These are phyloP conservation scores for Cremastinae sp. DNA, from an alignment of 2,888 invertebrate genomes.

Conservation along the genomic window DNA sequence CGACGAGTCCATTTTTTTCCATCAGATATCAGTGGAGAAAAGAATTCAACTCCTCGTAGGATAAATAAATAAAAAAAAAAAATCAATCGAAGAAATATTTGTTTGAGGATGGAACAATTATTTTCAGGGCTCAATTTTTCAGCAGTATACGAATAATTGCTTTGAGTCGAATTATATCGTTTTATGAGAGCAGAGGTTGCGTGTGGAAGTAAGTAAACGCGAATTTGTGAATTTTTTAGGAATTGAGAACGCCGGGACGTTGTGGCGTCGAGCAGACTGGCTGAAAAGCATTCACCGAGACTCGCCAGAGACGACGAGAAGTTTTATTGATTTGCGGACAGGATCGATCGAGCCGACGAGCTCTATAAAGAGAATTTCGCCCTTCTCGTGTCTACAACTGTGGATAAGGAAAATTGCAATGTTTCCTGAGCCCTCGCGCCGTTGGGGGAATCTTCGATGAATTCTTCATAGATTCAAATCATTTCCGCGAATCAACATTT, in stretches of 20 bases:
- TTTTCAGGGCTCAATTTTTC: no score
- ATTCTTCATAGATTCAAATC: background rate
- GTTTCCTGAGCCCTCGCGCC: background rate
- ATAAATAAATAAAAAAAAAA: no score
- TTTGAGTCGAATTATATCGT: background rate
- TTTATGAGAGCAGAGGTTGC: background rate
- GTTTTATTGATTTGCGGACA: slow-evolving; percentile 55
- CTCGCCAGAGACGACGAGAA: slow-evolving; percentile 28
- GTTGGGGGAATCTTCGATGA: background rate
- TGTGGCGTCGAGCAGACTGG: slow-evolving; percentile 55
- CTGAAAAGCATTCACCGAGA: slow-evolving; percentile 20
- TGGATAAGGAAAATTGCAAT: slow-evolving; percentile 13
- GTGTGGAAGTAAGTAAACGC: background rate
- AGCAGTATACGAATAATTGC: no score
- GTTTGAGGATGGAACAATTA: no score
- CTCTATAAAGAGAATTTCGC: slow-evolving; percentile 33
- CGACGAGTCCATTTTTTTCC: no score
- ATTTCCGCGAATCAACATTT: background rate
- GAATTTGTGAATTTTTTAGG: background rate
- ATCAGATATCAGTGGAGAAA: no score
- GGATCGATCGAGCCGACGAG: slow-evolving; percentile 54
- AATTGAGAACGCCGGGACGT: slow-evolving; percentile 40
- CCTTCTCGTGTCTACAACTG: slow-evolving; percentile 21
- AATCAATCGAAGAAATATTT: background rate
- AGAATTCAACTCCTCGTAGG: no score